A percentile compares a stretch with the other conserved stretches of the same genome.
phyloP scores from a whole-genome alignment of 2,113 vertebrate species.

The Candoia aspera region DNA sequence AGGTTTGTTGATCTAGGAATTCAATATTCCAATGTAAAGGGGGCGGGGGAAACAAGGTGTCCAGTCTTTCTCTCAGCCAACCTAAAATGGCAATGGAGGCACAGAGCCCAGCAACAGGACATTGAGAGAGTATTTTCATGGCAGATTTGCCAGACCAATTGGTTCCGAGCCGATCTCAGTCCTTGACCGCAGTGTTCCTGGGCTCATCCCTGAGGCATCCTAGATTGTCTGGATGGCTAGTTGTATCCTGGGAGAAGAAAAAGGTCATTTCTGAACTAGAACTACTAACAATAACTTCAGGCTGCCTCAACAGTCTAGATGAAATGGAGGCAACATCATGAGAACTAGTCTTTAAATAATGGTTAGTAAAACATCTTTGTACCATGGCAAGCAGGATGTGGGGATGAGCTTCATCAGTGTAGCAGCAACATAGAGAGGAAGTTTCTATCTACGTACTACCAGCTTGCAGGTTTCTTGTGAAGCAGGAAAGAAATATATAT shows the following conservation, averaged over 20 bases:
- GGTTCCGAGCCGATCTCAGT: neutral
- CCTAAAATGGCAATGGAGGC: neutral
- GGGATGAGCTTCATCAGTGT: neutral
- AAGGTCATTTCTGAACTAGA: neutral
- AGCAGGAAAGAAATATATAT: neutral
- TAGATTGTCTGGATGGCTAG: neutral
- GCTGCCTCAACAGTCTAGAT: neutral
- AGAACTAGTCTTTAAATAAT: neutral
- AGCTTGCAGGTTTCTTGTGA: neutral
- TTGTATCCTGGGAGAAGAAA: neutral
- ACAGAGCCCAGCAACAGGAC: neutral
- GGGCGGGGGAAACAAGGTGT: neutral
- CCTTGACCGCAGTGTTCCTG: neutral
- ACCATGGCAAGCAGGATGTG: neutral
- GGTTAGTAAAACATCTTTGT: neutral
- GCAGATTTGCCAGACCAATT: neutral
- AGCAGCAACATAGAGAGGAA: neutral
- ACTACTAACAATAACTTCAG: neutral
- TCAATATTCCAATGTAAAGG: neutral
- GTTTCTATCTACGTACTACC: neutral
- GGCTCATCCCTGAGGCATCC: neutral
- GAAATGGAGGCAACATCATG: neutral
- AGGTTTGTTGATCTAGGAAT: neutral
- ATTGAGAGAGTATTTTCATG: neutral
- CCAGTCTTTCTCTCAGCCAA: neutral